A percentile compares a stretch with the other conserved stretches of the same genome.
phyloP scores from a whole-genome alignment of 2,113 vertebrate genomes.

The Butastur rufipennis region DNA sequence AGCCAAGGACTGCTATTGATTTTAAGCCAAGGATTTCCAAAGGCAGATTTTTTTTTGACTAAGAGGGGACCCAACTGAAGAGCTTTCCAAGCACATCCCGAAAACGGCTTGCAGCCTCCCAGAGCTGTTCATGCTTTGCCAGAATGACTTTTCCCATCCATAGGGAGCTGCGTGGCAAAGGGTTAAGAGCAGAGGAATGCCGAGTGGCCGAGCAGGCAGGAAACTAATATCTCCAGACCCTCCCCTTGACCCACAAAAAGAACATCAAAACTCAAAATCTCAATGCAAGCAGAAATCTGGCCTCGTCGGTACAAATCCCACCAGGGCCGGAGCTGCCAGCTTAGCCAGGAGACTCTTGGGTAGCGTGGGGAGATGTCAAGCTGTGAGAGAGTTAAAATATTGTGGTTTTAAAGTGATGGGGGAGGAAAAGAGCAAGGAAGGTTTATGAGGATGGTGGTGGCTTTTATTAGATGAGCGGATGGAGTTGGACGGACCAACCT shows the following conservation, averaged over 20 bases:
- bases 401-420: neutral
- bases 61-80: neutral
- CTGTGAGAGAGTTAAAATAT: neutral
- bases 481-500: neutral
- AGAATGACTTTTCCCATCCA: neutral
- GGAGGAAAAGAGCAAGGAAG: neutral
- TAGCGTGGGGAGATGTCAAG: neutral
- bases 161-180: neutral
- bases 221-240: neutral
- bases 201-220: neutral
- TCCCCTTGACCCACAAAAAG: neutral
- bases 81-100: rapidly evolving
- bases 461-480: neutral
- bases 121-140: neutral
- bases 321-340: rapidly evolving
- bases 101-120: rapidly evolving
- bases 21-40: neutral
- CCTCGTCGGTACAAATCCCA: neutral
- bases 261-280: neutral
- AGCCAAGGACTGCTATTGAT: neutral
- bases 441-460: rapidly evolving
- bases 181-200: neutral
- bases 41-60: neutral
- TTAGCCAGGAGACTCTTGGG: neutral
- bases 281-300: neutral